phyloP scores from a whole-genome alignment of 1,140 invertebrate genomes.

The Aethina tumida region DNA sequence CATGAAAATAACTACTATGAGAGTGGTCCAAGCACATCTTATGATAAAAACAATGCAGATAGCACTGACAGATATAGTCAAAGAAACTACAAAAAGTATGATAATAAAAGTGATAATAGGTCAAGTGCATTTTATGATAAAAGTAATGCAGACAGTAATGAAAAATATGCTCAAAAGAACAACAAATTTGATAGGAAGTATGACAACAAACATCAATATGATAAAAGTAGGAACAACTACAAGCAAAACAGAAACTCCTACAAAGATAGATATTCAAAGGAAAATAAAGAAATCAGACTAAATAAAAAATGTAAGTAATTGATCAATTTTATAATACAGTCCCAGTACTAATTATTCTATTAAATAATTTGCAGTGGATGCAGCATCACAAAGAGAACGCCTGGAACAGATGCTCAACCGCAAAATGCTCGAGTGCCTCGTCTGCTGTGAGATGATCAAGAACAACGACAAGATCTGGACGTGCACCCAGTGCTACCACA shows the following conservation, averaged over 20 bases:
- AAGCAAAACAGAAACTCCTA: neutral
- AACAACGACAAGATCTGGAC: slow-evolving; percentile 77
- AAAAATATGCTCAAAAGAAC: slow-evolving; percentile 1
- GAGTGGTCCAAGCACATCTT: neutral
- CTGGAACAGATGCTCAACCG: slow-evolving; percentile 70
- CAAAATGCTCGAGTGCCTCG: slow-evolving; percentile 77
- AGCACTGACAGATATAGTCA: neutral
- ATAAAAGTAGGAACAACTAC: neutral
- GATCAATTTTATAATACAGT: neutral
- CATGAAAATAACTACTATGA: neutral
- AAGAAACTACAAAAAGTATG: too few relatives aligned
- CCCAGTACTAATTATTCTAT: neutral
- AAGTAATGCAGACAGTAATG: slow-evolving; percentile 1
- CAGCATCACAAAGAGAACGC: slow-evolving; percentile 59
- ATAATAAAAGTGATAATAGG: too few relatives aligned
- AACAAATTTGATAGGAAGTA: neutral
- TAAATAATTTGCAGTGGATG: slow-evolving; percentile 11
- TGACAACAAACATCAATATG: slow-evolving; percentile 1
- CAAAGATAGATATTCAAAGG: neutral
- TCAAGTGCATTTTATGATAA: slow-evolving; percentile 6
- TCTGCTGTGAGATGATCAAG: slow-evolving; percentile 80
- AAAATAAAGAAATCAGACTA: neutral
- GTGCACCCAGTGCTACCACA: slow-evolving; percentile 82
- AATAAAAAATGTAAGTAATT: neutral
- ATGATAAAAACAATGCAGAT: slow-evolving; percentile 1